These are phyloP conservation scores for Macrobrachium nipponense DNA, from an alignment of 1,140 invertebrate genomes.

Conservation along the genomic window DNA sequence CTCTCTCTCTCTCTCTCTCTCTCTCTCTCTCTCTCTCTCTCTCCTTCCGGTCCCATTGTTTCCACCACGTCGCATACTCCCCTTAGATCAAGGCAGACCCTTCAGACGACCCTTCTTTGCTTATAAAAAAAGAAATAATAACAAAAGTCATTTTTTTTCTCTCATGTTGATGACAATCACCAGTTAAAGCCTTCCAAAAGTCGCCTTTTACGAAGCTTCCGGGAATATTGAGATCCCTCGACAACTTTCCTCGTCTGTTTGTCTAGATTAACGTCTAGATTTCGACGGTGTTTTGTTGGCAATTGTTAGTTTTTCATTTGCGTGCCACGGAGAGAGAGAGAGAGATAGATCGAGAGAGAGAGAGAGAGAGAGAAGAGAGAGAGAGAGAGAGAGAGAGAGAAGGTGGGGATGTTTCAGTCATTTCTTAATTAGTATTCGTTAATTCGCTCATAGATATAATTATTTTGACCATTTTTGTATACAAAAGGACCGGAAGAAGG, in stretches of 20 bases:
- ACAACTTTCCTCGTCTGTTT: background rate
- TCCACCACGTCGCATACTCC: background rate
- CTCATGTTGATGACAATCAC: background rate
- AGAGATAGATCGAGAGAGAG: background rate
- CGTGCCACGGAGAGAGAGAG: background rate
- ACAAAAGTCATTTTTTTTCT: background rate
- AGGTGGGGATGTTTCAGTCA: background rate
- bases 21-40: background rate
- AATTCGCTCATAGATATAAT: too few relatives aligned
- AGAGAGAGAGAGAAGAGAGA: background rate
- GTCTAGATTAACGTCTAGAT: background rate
- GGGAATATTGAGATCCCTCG: background rate
- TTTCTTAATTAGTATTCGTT: too few relatives aligned
- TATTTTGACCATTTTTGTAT: too few relatives aligned
- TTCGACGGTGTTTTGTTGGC: background rate
- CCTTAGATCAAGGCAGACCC: background rate
- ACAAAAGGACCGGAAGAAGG: too few relatives aligned
- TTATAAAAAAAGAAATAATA: background rate
- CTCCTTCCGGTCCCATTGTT: background rate
- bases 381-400: slow-evolving; percentile 17
- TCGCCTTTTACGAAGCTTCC: too few relatives aligned
- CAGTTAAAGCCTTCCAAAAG: too few relatives aligned
- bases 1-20: background rate
- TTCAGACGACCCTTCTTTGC: background rate
- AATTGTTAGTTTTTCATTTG: too few relatives aligned